Evolutionary conservation across 1,140 invertebrate species (phyloP).

Genomic region (Pseudomyrmex concolor): DNA sequence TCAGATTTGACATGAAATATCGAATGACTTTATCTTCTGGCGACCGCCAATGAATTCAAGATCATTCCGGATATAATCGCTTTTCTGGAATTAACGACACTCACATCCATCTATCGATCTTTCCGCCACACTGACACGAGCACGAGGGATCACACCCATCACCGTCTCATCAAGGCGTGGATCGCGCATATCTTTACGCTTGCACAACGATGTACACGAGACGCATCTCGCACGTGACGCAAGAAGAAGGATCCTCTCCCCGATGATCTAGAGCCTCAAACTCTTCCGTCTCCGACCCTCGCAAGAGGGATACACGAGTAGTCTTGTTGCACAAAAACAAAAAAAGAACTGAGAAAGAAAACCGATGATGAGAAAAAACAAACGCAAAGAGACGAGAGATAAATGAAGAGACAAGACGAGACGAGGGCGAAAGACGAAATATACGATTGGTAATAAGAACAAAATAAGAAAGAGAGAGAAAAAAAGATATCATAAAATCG

Average conservation of each 20-base stretch:
- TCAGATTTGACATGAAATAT: background rate
- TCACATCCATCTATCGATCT: slow-evolving; percentile 5
- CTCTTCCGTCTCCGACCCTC: slow-evolving; percentile 13
- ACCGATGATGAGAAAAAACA: slow-evolving; percentile 18
- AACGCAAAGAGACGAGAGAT: background rate
- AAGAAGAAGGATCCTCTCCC: slow-evolving; percentile 21
- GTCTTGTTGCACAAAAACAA: slow-evolving; percentile 14
- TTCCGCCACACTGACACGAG: background rate
- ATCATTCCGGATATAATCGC: background rate
- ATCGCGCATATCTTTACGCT: slow-evolving; percentile 24
- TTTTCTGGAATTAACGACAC: slow-evolving; percentile 13
- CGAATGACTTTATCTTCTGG: background rate
- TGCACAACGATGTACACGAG: slow-evolving; percentile 2
- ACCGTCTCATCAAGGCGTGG: slow-evolving; percentile 19
- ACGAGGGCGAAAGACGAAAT: slow-evolving; percentile 40
- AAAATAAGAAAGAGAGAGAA: background rate
- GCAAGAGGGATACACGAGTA: slow-evolving; percentile 14
- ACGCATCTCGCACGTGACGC: slow-evolving; percentile 17
- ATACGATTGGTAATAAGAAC: slow-evolving; percentile 29
- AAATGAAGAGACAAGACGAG: background rate
- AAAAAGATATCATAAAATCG: slow-evolving; percentile 48
- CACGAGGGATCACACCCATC: slow-evolving; percentile 7
- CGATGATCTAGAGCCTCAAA: background rate
- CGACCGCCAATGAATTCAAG: background rate
- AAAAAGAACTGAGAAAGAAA: slow-evolving; percentile 4